phyloP scores from a whole-genome alignment of 2,113 vertebrate genomes.

The Drymodes brunneopygia region DNA sequence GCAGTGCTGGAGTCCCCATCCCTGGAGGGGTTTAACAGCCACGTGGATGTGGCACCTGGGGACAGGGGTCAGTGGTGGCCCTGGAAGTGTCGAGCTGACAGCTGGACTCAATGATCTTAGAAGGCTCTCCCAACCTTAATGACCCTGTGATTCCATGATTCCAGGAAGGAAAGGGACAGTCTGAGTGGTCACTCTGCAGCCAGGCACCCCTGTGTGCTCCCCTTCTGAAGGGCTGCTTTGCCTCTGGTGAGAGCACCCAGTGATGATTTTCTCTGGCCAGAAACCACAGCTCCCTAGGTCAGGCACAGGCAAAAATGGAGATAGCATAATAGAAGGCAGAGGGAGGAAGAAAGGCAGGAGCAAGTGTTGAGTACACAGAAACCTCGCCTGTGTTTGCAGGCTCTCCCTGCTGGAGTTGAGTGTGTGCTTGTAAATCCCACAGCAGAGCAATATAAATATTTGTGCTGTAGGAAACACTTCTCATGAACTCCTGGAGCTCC shows the following conservation, averaged over 20 bases:
- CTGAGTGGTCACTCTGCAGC: neutral
- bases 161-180: neutral
- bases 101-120: neutral
- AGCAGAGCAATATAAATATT: slow-evolving; percentile 40
- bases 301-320: neutral
- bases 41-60: neutral
- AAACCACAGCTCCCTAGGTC: neutral
- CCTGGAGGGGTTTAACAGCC: neutral
- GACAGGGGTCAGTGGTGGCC: neutral
- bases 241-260: neutral
- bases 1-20: fast-evolving
- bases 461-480: neutral
- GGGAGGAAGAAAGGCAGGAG: neutral
- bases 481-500: neutral
- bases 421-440: slow-evolving; percentile 12
- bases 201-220: too few species aligned
- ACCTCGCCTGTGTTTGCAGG: neutral
- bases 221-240: neutral
- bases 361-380: neutral
- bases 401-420: neutral
- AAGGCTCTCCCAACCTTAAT: neutral
- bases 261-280: neutral
- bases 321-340: neutral
- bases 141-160: neutral
- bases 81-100: neutral